These are phyloP conservation scores for Phaenicophaeus curvirostris DNA, from an alignment of 2,797 vertebrate genomes.

Conservation along the genomic window DNA sequence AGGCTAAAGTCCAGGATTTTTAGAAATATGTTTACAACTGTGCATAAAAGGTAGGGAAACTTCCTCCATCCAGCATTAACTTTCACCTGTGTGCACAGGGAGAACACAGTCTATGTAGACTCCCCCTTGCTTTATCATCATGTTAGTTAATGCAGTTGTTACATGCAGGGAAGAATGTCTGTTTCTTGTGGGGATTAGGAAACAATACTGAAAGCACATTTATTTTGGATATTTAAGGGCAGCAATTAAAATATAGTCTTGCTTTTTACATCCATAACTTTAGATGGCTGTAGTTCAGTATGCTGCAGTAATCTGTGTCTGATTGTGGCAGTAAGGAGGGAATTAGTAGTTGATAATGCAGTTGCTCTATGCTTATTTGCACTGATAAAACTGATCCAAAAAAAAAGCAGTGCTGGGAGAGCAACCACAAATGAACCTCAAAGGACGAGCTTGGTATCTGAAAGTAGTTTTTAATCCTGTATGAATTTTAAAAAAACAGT, in stretches of 20 bases:
- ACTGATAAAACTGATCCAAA: background rate
- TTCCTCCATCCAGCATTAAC: background rate
- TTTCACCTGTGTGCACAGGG: background rate
- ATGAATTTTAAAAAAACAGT: background rate
- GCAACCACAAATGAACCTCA: background rate
- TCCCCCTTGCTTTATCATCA: background rate
- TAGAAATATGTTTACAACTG: background rate
- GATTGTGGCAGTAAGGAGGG: background rate
- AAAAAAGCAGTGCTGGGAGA: background rate
- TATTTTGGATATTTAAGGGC: background rate
- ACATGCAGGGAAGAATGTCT: accelerated
- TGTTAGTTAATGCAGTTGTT: background rate
- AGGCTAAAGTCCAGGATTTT: background rate
- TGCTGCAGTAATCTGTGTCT: background rate
- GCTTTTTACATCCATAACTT: background rate
- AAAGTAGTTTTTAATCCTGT: background rate
- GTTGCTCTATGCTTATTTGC: background rate
- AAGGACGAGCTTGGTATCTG: background rate
- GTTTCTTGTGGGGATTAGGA: background rate
- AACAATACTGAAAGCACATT: background rate
- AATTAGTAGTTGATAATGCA: background rate
- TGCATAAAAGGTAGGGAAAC: background rate
- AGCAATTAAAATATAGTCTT: background rate
- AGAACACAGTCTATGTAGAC: background rate
- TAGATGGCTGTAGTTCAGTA: background rate